phyloP scores from a whole-genome alignment of 2,113 vertebrate species.

The Chaetodon auriga region DNA sequence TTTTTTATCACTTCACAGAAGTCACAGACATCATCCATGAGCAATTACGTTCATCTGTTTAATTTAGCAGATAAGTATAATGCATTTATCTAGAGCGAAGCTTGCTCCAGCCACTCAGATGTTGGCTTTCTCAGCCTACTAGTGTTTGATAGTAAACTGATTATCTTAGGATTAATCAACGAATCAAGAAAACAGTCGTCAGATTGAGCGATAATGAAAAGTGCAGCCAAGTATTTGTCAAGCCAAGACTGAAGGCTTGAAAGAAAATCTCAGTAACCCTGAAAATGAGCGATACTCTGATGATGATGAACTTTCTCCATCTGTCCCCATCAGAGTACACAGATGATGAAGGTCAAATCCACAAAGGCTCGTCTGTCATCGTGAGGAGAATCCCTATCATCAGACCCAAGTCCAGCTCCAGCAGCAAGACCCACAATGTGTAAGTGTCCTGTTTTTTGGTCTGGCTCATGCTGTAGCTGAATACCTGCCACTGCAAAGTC shows the following conservation, averaged over 20 bases:
- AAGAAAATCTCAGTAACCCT: background rate
- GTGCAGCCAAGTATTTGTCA: too few relatives aligned
- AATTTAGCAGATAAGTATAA: background rate
- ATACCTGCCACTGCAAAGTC: background rate
- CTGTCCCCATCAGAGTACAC: slow-evolving; percentile 88
- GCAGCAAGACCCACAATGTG: slow-evolving; percentile 94
- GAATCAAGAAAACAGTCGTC: background rate
- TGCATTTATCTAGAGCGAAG: background rate
- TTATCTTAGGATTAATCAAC: background rate
- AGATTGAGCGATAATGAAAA: background rate
- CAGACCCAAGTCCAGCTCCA: slow-evolving; percentile 89
- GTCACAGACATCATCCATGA: background rate
- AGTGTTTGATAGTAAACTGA: background rate
- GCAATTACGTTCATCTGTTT: background rate
- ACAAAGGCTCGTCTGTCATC: slow-evolving; percentile 98
- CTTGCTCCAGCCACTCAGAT: background rate
- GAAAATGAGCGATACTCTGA: background rate
- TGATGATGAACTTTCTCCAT: background rate
- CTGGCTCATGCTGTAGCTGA: background rate
- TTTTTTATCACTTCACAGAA: background rate
- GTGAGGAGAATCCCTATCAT: slow-evolving; percentile 95
- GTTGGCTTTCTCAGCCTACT: background rate
- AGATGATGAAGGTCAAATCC: slow-evolving; percentile 90
- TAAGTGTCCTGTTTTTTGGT: slow-evolving; percentile 80
- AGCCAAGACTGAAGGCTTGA: background rate